These are phyloP conservation scores for Lithobates pipiens DNA, from an alignment of 2,797 vertebrate genomes.

Conservation along the genomic window DNA sequence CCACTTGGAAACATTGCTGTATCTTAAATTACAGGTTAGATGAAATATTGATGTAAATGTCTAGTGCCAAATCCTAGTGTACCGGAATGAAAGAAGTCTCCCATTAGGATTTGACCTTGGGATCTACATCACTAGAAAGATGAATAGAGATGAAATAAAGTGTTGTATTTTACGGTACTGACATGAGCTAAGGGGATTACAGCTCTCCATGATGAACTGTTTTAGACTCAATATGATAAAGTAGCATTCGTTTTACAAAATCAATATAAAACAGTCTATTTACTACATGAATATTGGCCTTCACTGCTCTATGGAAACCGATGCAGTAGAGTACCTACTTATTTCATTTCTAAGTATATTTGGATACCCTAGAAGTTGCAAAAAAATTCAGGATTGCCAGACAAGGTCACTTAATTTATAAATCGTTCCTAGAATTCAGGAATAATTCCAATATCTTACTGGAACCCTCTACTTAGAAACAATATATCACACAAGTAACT, in stretches of 20 bases:
- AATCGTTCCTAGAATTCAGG: too few relatives aligned
- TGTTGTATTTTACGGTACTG: conserved; percentile 9
- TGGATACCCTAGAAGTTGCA: too few relatives aligned
- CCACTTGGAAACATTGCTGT: conserved; percentile 32
- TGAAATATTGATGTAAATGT: conserved; percentile 37
- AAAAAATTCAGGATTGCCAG: too few relatives aligned
- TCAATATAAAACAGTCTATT: too few relatives aligned
- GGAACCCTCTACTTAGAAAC: too few relatives aligned
- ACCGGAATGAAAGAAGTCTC: conserved; percentile 12
- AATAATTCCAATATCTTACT: too few relatives aligned
- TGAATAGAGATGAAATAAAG: not conserved
- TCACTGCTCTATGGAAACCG: not conserved
- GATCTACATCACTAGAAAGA: conserved; percentile 6
- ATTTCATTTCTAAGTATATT: too few relatives aligned
- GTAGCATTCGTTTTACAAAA: not conserved
- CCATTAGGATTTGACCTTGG: conserved; percentile 31
- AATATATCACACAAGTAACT: too few relatives aligned
- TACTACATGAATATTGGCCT: not conserved
- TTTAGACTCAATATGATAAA: not conserved
- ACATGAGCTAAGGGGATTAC: conserved; percentile 5
- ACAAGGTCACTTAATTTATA: too few relatives aligned
- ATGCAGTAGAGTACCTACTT: not conserved
- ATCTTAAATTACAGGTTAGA: conserved; percentile 43
- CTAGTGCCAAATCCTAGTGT: not conserved
- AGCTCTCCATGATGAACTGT: not conserved